Percentiles rank a stretch among this genome's conserved stretches.
These are phyloP conservation scores for Leptinotarsa defecta DNA, from an alignment of 1,140 invertebrate species.

Conservation along the genomic window DNA sequence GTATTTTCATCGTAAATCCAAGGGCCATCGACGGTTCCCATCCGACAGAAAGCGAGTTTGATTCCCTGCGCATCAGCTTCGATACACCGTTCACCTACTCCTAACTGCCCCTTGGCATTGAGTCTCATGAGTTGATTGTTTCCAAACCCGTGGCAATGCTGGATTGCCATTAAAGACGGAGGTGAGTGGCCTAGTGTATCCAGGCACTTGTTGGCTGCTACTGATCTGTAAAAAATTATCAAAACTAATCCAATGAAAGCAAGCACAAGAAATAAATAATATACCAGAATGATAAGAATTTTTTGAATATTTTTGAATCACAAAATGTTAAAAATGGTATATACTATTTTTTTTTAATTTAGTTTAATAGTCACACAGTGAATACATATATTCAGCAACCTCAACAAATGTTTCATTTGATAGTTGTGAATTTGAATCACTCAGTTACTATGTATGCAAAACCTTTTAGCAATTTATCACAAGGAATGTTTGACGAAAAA, in stretches of 20 bases:
- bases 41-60: constrained; percentile 84
- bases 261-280: not conserved
- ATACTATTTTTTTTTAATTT: too few relatives aligned
- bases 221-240: constrained; percentile 60
- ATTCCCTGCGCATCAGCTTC: constrained; percentile 84
- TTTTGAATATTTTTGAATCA: too few relatives aligned
- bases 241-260: constrained; percentile 10
- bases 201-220: constrained; percentile 78
- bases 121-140: constrained; percentile 94
- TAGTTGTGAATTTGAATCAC: too few relatives aligned
- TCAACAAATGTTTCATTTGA: too few relatives aligned
- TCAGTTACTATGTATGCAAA: too few relatives aligned
- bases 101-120: constrained; percentile 92
- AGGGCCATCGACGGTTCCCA: constrained; percentile 76
- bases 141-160: constrained; percentile 88
- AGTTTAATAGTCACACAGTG: too few relatives aligned
- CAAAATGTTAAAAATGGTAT: too few relatives aligned
- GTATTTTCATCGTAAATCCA: constrained; percentile 85
- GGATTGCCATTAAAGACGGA: constrained; percentile 54
- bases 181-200: constrained; percentile 68
- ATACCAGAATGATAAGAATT: too few relatives aligned
- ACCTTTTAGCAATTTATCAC: too few relatives aligned
- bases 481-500: too few relatives aligned
- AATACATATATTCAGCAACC: too few relatives aligned
- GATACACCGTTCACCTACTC: constrained; percentile 93